A percentile compares a stretch with the other conserved stretches of the same genome.
These are phyloP conservation scores for Hemicentrotus pulcherrimus DNA, from an alignment of 35 echinoderm and acorn worm genomes.

Conservation along the genomic window DNA sequence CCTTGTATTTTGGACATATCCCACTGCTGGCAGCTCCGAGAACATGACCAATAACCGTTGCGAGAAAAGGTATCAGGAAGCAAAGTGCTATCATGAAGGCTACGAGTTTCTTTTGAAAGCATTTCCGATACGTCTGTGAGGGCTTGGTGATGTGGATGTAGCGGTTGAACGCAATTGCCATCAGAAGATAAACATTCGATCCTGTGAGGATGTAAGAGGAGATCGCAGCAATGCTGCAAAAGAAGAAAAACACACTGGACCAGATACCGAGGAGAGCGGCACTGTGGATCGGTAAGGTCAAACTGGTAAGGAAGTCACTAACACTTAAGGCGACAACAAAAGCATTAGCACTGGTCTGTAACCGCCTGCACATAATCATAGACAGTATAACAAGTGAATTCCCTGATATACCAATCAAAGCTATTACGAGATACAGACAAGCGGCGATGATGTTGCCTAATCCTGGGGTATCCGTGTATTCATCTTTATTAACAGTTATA, in stretches of 20 bases:
- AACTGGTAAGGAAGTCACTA: not conserved
- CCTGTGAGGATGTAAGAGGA: constrained; percentile 8
- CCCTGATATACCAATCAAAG: not conserved
- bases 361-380: not conserved
- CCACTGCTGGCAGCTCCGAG: constrained; percentile 2
- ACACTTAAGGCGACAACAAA: constrained; percentile 23
- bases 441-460: not conserved
- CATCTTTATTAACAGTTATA: too few species aligned
- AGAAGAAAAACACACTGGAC: not conserved
- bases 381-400: constrained; percentile 24
- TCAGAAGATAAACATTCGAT: not conserved
- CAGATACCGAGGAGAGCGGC: not conserved
- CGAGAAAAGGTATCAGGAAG: not conserved
- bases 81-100: not conserved
- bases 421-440: not conserved
- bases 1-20: not conserved
- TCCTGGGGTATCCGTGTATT: too few species aligned
- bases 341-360: not conserved
- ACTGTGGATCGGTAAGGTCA: constrained; percentile 14
- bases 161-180: not conserved
- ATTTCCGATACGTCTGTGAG: not conserved
- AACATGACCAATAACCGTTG: not conserved
- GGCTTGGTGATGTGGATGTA: not conserved
- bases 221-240: not conserved
- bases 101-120: not conserved